Evolutionary conservation across 2,888 invertebrate genomes (phyloP).

Genomic region (Gonocerus acuteangulatus): DNA sequence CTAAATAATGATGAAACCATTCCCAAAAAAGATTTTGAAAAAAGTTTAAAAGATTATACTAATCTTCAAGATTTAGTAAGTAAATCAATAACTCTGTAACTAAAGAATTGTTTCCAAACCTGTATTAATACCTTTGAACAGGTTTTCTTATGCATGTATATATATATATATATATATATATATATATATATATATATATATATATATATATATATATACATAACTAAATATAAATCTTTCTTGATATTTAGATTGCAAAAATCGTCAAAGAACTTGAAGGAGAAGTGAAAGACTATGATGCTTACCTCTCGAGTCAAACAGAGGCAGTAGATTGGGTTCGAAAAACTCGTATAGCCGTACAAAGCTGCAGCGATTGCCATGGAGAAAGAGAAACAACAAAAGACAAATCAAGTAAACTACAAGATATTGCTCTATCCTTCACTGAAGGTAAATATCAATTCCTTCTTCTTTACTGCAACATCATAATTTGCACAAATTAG

Average conservation of each 20-base stretch:
- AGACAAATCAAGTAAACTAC: constrained; percentile 66
- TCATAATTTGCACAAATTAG: neutral
- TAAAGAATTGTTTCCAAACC: too few species aligned
- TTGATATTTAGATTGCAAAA: constrained; percentile 33
- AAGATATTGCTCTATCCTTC: constrained; percentile 58
- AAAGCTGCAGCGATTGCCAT: constrained; percentile 77
- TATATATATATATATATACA: too few species aligned
- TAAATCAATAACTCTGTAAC: constrained; percentile 36
- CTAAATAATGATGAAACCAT: constrained; percentile 61
- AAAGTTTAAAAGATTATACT: constrained; percentile 63
- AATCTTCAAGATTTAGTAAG: constrained; percentile 56
- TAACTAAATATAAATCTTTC: neutral
- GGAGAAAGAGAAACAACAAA: constrained; percentile 73
- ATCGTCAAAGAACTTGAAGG: constrained; percentile 53
- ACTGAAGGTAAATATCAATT: constrained; percentile 61
- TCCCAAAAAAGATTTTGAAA: constrained; percentile 54
- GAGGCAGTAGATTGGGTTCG: constrained; percentile 80
- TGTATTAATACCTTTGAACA: too few species aligned
- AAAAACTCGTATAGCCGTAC: constrained; percentile 69
- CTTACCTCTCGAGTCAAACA: constrained; percentile 73
- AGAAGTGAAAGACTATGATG: constrained; percentile 78
- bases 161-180: too few species aligned
- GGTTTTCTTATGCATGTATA: too few species aligned
- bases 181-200: too few species aligned
- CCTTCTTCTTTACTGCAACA: neutral